Conservation (phyloP, 2,797 vertebrate genomes). For the Pristis pectinata region DNA sequence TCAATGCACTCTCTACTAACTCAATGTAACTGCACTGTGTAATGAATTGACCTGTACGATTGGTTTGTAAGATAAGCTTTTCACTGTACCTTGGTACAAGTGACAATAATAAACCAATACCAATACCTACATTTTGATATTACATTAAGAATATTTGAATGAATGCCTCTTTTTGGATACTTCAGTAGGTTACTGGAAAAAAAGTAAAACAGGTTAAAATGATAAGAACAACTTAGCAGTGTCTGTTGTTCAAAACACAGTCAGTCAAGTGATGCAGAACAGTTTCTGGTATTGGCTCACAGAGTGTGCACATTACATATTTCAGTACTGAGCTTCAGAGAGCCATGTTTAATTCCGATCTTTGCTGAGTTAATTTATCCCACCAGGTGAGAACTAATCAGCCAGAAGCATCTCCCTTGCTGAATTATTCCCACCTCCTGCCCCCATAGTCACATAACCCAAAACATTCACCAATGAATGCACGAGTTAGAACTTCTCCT, state of each 20-base stretch:
- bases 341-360: neutral
- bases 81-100: too few relatives aligned
- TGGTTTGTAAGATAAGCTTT: too few relatives aligned
- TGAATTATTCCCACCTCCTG: neutral
- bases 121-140: neutral
- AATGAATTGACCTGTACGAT: too few relatives aligned
- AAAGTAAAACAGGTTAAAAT: neutral
- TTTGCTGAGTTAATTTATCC: neutral
- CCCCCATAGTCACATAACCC: neutral
- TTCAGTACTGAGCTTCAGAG: neutral
- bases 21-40: too few relatives aligned
- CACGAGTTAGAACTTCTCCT: neutral
- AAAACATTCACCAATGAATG: neutral
- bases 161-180: neutral
- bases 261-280: neutral
- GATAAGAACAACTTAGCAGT: neutral
- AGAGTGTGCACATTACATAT: neutral
- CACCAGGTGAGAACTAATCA: neutral
- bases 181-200: neutral
- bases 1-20: too few relatives aligned
- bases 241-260: neutral
- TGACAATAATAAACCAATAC: too few relatives aligned
- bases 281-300: neutral
- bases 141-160: neutral
- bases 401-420: neutral